Conservation (phyloP, 2,113 vertebrate genomes). For the Apteryx mantelli region DNA sequence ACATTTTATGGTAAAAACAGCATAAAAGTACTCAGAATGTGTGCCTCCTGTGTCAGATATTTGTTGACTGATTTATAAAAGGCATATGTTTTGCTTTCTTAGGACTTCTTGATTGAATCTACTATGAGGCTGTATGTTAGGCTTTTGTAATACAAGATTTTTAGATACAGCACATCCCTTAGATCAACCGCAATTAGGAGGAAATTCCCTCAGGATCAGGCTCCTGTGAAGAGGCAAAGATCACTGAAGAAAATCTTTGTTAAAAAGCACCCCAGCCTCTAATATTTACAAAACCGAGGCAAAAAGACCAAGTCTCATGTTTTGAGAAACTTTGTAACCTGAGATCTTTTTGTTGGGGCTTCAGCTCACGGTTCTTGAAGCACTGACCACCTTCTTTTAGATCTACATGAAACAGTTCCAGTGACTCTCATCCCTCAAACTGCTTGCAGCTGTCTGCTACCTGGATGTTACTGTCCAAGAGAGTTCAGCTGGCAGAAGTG, state of each 20-base stretch:
- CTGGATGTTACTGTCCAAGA: background rate
- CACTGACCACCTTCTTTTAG: background rate
- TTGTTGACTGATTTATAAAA: background rate
- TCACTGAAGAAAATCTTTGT: background rate
- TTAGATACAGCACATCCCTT: background rate
- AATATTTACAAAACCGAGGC: background rate
- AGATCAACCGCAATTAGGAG: background rate
- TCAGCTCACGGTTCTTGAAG: background rate
- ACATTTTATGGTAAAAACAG: background rate
- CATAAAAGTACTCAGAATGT: background rate
- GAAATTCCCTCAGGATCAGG: background rate
- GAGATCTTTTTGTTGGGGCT: background rate
- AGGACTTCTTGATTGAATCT: background rate
- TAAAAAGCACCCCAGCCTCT: background rate
- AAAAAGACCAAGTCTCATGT: background rate
- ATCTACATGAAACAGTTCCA: background rate
- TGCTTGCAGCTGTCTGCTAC: background rate
- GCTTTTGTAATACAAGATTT: background rate
- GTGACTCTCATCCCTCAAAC: background rate
- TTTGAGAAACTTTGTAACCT: background rate
- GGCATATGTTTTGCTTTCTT: background rate
- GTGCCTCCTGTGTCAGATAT: background rate
- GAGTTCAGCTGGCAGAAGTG: background rate
- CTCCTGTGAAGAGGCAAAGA: background rate
- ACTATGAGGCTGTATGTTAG: background rate